A percentile compares a stretch with the other conserved stretches of the same genome.
Conservation (phyloP, 1,140 invertebrate genomes). For the Drosophila auraria region DNA sequence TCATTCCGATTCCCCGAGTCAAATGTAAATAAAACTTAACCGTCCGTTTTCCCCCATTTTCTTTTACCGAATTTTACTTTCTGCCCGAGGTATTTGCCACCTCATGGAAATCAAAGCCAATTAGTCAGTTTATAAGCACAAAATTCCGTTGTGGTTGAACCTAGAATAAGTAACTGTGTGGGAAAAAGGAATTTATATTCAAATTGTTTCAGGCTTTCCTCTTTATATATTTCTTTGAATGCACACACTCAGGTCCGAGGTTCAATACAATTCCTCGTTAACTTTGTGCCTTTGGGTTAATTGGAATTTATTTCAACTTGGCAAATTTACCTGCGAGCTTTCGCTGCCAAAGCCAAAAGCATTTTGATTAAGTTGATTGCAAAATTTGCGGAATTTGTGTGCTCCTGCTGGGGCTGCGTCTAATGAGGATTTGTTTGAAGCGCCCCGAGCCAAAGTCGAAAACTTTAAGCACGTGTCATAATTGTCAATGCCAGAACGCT, state of each 20-base stretch:
- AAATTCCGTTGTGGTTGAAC: neutral
- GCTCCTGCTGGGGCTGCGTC: neutral
- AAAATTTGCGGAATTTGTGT: constrained; percentile 16
- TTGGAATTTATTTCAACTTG: constrained; percentile 26
- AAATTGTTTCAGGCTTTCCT: neutral
- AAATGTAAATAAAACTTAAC: constrained; percentile 36
- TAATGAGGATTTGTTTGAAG: constrained; percentile 39
- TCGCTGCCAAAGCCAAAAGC: constrained; percentile 7
- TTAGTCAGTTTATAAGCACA: constrained; percentile 2
- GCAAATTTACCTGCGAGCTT: constrained; percentile 8
- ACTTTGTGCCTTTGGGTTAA: constrained; percentile 6
- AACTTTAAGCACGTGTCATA: constrained; percentile 68
- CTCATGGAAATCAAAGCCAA: constrained; percentile 17
- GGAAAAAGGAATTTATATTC: neutral
- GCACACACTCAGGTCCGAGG: neutral
- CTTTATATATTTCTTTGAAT: neutral
- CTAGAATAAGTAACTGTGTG: too few species aligned
- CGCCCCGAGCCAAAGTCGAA: constrained; percentile 32
- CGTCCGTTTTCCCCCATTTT: neutral
- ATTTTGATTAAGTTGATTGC: constrained; percentile 22
- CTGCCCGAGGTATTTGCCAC: neutral
- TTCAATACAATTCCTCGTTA: neutral
- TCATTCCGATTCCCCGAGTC: neutral
- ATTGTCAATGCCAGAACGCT: constrained; percentile 72
- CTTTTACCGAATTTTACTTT: constrained; percentile 4